Evolutionary conservation across 64 coral and sea anemone species (phyloP).

Genomic region (Trachythela sp.): DNA sequence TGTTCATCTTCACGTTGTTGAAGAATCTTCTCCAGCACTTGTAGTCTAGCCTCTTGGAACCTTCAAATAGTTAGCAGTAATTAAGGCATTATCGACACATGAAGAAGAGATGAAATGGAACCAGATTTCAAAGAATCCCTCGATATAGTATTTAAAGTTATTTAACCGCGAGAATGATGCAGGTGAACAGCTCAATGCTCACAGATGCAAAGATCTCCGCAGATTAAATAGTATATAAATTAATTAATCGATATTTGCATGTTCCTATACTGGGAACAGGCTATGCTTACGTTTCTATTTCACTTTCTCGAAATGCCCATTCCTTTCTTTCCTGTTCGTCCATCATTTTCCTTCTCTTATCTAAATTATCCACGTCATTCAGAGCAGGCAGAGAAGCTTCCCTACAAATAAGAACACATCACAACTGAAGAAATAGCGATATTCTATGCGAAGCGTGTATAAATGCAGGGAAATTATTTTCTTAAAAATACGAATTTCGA

Average conservation of each 20-base stretch:
- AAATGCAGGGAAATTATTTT: too few relatives aligned
- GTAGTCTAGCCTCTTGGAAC: constrained; percentile 86
- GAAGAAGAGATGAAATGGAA: background rate
- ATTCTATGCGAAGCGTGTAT: too few relatives aligned
- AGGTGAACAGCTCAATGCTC: too few relatives aligned
- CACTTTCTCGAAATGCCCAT: constrained; percentile 89
- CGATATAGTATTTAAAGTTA: too few relatives aligned
- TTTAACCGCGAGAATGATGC: too few relatives aligned
- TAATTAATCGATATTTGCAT: too few relatives aligned
- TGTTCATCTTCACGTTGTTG: constrained; percentile 91
- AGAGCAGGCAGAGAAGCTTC: constrained; percentile 82
- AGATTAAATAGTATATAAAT: too few relatives aligned
- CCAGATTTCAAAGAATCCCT: background rate
- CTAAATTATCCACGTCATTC: constrained; percentile 84
- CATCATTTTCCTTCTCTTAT: constrained; percentile 95
- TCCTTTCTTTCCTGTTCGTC: constrained; percentile 97
- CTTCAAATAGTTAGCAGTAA: constrained; percentile 30
- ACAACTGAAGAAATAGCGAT: too few relatives aligned
- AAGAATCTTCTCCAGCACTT: constrained; percentile 83
- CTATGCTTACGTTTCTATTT: constrained; percentile 89
- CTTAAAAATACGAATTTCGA: too few relatives aligned
- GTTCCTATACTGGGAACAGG: background rate
- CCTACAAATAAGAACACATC: constrained; percentile 31
- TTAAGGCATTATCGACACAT: background rate
- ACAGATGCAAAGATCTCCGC: too few relatives aligned